These are phyloP conservation scores for Aurelia coerulea DNA, from an alignment of 30 jellyfish, hydroid and myxozoan species.

Conservation along the genomic window DNA sequence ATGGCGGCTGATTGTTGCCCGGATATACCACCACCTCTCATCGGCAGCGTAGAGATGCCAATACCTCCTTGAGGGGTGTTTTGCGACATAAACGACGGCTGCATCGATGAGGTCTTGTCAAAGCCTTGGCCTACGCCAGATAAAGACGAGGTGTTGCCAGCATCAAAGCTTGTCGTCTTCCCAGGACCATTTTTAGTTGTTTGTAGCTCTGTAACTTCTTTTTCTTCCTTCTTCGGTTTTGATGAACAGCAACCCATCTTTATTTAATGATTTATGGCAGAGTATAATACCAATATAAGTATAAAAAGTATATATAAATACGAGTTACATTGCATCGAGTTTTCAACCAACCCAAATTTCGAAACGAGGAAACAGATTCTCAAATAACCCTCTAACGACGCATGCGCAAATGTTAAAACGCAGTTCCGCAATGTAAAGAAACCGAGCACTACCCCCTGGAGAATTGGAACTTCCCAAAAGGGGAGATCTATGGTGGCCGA, in stretches of 20 bases:
- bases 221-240: background rate
- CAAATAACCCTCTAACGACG: background rate
- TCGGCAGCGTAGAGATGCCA: background rate
- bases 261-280: too few species aligned
- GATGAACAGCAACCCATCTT: slow-evolving; percentile 4
- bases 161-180: too few species aligned
- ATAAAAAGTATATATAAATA: background rate
- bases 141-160: too few species aligned
- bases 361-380: slow-evolving; percentile 43
- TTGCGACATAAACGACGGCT: background rate
- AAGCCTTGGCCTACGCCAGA: too few species aligned
- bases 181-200: too few species aligned
- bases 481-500: too few species aligned
- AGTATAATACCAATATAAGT: too few species aligned
- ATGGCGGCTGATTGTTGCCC: slow-evolving; percentile 58
- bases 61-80: background rate
- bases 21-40: background rate
- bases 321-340: too few species aligned
- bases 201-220: background rate
- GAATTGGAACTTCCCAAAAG: too few species aligned
- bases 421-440: too few species aligned
- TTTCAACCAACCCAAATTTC: background rate
- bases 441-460: too few species aligned
- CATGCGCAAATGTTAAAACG: background rate
- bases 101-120: too few species aligned